Percentiles rank a stretch among this genome's conserved stretches.
phyloP scores from a whole-genome alignment of 2,113 vertebrate species.

The Vidua macroura region DNA sequence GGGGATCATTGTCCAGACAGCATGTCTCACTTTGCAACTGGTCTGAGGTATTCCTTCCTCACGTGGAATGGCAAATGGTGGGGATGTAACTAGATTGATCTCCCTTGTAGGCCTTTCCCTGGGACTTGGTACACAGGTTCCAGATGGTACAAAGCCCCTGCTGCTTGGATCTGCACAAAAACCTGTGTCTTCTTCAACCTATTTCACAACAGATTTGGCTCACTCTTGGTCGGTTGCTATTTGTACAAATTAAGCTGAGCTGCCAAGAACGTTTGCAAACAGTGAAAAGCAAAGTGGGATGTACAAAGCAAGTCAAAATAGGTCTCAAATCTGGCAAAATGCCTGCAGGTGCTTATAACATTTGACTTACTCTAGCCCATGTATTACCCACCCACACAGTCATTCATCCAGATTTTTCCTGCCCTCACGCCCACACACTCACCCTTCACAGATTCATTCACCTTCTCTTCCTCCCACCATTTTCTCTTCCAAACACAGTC shows the following conservation, averaged over 20 bases:
- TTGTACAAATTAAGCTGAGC: conserved; percentile 53
- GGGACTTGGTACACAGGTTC: conserved; percentile 29
- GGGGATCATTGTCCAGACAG: conserved; percentile 47
- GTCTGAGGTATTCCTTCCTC: conserved; percentile 16
- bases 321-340: conserved; percentile 2
- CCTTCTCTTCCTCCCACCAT: neutral
- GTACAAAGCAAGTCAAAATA: conserved; percentile 45
- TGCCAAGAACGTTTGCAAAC: conserved; percentile 58
- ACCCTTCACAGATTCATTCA: conserved; percentile 37
- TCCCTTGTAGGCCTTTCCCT: conserved; percentile 26
- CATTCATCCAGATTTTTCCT: conserved; percentile 42
- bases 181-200: conserved; percentile 26
- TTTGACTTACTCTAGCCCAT: conserved; percentile 27
- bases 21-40: conserved; percentile 23
- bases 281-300: conserved; percentile 51
- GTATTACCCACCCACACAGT: conserved; percentile 17
- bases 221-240: conserved; percentile 20
- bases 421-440: neutral
- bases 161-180: conserved; percentile 56
- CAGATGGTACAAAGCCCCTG: conserved; percentile 65
- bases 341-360: conserved; percentile 14
- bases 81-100: conserved; percentile 26
- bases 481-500: neutral
- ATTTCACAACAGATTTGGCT: conserved; percentile 60
- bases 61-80: neutral